A percentile compares a stretch with the other conserved stretches of the same genome.
phyloP scores from a whole-genome alignment of 2,797 vertebrate genomes.

The Lutjanus campechanus region DNA sequence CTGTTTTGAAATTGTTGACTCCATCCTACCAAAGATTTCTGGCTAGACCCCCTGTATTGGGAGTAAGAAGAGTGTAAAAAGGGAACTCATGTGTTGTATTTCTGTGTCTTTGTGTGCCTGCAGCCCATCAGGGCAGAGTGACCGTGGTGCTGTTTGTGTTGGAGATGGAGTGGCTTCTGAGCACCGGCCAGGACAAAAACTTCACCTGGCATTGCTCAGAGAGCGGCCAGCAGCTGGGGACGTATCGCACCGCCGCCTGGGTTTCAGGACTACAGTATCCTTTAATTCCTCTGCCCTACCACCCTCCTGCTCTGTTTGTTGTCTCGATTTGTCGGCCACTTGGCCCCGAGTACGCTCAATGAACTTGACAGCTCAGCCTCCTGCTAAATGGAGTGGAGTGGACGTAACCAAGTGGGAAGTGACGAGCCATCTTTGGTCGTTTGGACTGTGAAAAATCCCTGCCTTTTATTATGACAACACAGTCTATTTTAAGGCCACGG shows the following conservation, averaged over 20 bases:
- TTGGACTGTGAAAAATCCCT: slow-evolving; percentile 12
- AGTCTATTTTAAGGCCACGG: slow-evolving; percentile 49
- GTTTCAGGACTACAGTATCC: slow-evolving; percentile 99
- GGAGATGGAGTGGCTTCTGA: slow-evolving; percentile 99
- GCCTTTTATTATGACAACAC: slow-evolving; percentile 44
- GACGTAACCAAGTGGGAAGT: slow-evolving; percentile 15
- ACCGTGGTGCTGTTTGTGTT: slow-evolving; percentile 95
- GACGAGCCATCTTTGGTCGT: slow-evolving; percentile 37
- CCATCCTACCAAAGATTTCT: neutral
- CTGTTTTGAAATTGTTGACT: neutral
- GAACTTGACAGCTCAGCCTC: slow-evolving; percentile 24
- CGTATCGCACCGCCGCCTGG: slow-evolving; percentile 91
- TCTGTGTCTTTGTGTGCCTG: slow-evolving; percentile 54
- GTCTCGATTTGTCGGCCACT: neutral
- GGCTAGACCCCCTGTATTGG: neutral
- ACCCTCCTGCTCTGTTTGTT: neutral
- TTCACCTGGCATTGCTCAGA: slow-evolving; percentile 98
- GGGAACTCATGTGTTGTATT: neutral
- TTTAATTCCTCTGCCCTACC: slow-evolving; percentile 60
- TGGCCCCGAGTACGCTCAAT: slow-evolving; percentile 6
- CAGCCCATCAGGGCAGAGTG: slow-evolving; percentile 95
- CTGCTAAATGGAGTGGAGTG: slow-evolving; percentile 33
- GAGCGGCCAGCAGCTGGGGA: slow-evolving; percentile 93
- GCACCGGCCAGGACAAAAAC: slow-evolving; percentile 95
- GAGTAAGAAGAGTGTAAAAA: neutral